Evolutionary conservation across 1,140 invertebrate genomes (phyloP).

Genomic region (Sesamia nonagrioides): DNA sequence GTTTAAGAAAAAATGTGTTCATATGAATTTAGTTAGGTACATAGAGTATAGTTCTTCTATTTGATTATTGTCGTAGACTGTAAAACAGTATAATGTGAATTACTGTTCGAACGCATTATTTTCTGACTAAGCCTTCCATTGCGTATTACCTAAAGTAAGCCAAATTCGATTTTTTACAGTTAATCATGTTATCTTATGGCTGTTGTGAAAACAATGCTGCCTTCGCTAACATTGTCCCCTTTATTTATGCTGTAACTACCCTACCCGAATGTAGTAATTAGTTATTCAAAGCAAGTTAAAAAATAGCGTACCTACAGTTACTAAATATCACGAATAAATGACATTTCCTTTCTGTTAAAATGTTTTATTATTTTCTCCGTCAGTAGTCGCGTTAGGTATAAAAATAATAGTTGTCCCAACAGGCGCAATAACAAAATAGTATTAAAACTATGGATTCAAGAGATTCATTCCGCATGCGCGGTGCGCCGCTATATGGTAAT

Average conservation of each 20-base stretch:
- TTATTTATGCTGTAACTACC: slow-evolving; percentile 49
- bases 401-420: too few species aligned
- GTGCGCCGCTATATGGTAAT: too few species aligned
- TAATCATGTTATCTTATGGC: slow-evolving; percentile 38
- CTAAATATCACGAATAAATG: slow-evolving; percentile 66
- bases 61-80: slow-evolving; percentile 74
- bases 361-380: slow-evolving; percentile 42
- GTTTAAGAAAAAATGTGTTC: slow-evolving; percentile 84
- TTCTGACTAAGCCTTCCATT: slow-evolving; percentile 53
- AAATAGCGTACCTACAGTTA: slow-evolving; percentile 59
- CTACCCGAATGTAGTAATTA: slow-evolving; percentile 47
- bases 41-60: slow-evolving; percentile 76
- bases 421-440: too few species aligned
- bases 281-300: slow-evolving; percentile 54
- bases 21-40: slow-evolving; percentile 85
- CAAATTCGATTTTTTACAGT: slow-evolving; percentile 49
- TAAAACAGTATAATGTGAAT: slow-evolving; percentile 78
- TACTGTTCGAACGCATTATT: slow-evolving; percentile 48
- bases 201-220: slow-evolving; percentile 50
- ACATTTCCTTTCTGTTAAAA: slow-evolving; percentile 69
- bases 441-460: too few species aligned
- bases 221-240: slow-evolving; percentile 54
- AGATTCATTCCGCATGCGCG: too few species aligned
- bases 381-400: neutral
- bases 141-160: slow-evolving; percentile 48